These are phyloP conservation scores for Vimba vimba DNA, from an alignment of 2,113 vertebrate species.

Conservation along the genomic window DNA sequence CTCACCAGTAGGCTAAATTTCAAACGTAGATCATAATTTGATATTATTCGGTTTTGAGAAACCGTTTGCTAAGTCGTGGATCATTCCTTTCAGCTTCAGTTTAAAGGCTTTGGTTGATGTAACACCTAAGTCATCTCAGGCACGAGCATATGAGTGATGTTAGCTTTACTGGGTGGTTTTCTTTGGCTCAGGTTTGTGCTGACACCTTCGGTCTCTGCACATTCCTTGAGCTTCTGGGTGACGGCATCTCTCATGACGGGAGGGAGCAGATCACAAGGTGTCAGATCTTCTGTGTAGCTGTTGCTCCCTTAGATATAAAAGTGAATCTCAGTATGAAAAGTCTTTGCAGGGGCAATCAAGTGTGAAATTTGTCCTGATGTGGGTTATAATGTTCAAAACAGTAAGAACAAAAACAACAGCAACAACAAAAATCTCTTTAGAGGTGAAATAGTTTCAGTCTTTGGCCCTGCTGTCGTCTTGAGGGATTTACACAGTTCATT, in stretches of 20 bases:
- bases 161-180: slow-evolving; percentile 53
- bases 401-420: neutral
- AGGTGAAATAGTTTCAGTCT: neutral
- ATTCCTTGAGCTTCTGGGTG: slow-evolving; percentile 51
- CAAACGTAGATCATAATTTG: neutral
- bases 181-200: slow-evolving; percentile 61
- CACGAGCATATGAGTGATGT: slow-evolving; percentile 56
- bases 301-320: neutral
- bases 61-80: slow-evolving; percentile 7
- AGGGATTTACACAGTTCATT: slow-evolving; percentile 27
- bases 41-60: slow-evolving; percentile 21
- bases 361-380: slow-evolving; percentile 22
- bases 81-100: slow-evolving; percentile 36
- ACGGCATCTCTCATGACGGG: slow-evolving; percentile 32
- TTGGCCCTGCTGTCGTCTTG: slow-evolving; percentile 24
- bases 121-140: slow-evolving; percentile 42
- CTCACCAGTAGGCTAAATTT: neutral
- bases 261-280: slow-evolving; percentile 11
- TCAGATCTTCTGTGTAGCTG: neutral
- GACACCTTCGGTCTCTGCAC: slow-evolving; percentile 46
- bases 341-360: neutral
- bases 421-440: neutral
- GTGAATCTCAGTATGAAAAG: neutral
- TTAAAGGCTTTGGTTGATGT: slow-evolving; percentile 43
- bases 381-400: neutral